Evolutionary conservation across 2,888 invertebrate genomes (phyloP), one percentile per base, ranked within the genome.

Genomic region (Zhuqinia jingwanae): DNA sequence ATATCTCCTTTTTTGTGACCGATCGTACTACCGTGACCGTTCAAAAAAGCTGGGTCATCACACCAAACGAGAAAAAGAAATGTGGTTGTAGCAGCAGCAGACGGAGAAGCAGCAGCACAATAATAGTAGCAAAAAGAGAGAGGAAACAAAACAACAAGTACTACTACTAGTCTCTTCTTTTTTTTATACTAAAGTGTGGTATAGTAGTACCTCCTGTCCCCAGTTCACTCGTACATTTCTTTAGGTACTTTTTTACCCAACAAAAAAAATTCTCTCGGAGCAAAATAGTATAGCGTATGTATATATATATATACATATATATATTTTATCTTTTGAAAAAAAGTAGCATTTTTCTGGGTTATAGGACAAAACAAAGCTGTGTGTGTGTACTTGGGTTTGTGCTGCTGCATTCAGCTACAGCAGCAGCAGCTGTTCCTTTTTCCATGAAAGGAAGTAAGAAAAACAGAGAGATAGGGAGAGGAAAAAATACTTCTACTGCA

Each of bases 11-110:
- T 36, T n/a, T n/a, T n/a, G n/a, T n/a, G n/a, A 36, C 36, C 36
- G 5, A 36, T 60, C 25, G 17, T 78, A 13, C 30, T 77, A 60
- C 63, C 30, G 15, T 63, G 50, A 56, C 53, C 80, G 36, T 53
- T 13, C 13, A 65, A n/a, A 79, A 78, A 63, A 85, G 85, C 80
- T 85, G 63, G 85, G 85, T 85, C 85, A 85, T 85, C 85, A 85
- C 80, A 80, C 85, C 76, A 60, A 58, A 53, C n/a, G 42, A 36
- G n/a, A n/a, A n/a, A n/a, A n/a, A n/a, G 63, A 50, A 42, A 63
- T 81, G 42, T 20, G 47, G n/a, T n/a, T n/a, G n/a, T n/a, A n/a
- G n/a, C n/a, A n/a, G n/a, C n/a, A n/a, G n/a, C n/a, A n/a, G n/a
- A n/a, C n/a, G n/a, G n/a, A n/a, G n/a, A n/a, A n/a, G 30, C 53